These are phyloP conservation scores for Hylomyscus alleni DNA, from an alignment of 2,797 vertebrate species.

Conservation along the genomic window DNA sequence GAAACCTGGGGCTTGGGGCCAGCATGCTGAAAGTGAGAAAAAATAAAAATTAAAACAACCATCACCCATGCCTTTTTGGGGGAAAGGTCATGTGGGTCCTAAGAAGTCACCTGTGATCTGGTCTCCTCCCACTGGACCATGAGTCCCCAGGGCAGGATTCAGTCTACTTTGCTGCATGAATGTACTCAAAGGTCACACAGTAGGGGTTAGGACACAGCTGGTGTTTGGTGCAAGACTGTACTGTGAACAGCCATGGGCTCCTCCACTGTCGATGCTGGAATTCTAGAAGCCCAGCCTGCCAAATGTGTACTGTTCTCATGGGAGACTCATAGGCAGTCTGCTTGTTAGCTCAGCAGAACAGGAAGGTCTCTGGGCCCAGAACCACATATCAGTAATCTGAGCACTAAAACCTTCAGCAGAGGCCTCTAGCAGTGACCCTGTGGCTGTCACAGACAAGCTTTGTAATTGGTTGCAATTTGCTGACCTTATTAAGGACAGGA, in stretches of 20 bases:
- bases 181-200: too few species aligned
- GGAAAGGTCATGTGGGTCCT: not conserved
- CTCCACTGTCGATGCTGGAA: not conserved
- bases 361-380: not conserved
- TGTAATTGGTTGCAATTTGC: not conserved
- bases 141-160: not conserved
- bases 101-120: not conserved
- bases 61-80: not conserved
- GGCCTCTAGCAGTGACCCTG: not conserved
- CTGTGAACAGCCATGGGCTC: not conserved
- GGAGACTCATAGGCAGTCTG: not conserved
- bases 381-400: not conserved
- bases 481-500: not conserved
- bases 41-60: not conserved
- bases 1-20: not conserved
- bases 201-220: not conserved
- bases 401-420: not conserved
- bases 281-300: not conserved
- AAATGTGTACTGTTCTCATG: not conserved
- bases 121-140: not conserved
- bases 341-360: not conserved
- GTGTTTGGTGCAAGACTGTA: not conserved
- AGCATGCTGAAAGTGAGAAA: not conserved
- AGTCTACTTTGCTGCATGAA: not conserved
- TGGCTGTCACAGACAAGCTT: not conserved